phyloP scores from a whole-genome alignment of 2,797 vertebrate genomes.

The Cynopterus sphinx region DNA sequence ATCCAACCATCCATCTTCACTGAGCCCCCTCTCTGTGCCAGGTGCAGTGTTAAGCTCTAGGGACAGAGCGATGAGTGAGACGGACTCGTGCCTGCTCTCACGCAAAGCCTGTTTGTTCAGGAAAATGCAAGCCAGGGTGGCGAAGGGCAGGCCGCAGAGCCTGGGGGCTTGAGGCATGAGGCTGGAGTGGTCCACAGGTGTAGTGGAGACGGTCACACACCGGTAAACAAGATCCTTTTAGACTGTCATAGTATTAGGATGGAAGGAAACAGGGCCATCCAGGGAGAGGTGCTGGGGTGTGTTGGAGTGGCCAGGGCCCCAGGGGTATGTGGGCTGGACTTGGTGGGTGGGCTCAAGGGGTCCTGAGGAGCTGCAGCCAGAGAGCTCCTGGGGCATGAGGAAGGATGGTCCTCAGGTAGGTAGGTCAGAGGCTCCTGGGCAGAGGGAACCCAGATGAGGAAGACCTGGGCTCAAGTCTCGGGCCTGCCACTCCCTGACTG shows the following conservation, averaged over 20 bases:
- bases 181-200: not conserved
- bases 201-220: not conserved
- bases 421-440: not conserved
- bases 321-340: too few relatives aligned
- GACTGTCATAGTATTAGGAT: not conserved
- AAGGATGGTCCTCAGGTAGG: not conserved
- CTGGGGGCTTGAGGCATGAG: not conserved
- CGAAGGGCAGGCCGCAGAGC: too few relatives aligned
- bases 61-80: not conserved
- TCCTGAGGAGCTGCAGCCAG: not conserved
- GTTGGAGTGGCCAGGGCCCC: too few relatives aligned
- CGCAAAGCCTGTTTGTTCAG: accelerated
- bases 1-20: too few relatives aligned
- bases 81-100: not conserved
- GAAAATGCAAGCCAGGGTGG: not conserved
- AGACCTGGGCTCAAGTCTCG: not conserved
- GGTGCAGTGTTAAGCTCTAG: not conserved
- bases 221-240: too few relatives aligned
- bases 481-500: not conserved
- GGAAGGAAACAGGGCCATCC: not conserved
- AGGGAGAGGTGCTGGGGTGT: not conserved
- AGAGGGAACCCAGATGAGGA: not conserved
- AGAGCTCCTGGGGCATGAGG: not conserved
- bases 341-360: not conserved
- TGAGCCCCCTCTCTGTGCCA: not conserved